A percentile compares a stretch with the other conserved stretches of the same genome.
These are phyloP conservation scores for Polyergus mexicanus DNA, from an alignment of 1,140 invertebrate genomes.

Conservation along the genomic window DNA sequence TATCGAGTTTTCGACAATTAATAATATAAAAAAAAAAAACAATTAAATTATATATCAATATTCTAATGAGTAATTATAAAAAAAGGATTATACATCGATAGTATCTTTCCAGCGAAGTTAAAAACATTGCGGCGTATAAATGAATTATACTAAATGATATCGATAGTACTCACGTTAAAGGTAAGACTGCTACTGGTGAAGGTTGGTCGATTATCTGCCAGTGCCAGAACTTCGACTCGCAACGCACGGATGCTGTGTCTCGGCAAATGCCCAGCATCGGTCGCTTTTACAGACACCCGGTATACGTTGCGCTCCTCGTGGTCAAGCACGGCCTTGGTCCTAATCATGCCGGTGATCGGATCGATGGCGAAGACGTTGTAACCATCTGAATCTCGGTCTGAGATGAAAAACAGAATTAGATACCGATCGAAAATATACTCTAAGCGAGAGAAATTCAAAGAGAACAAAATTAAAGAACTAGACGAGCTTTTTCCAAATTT, in stretches of 20 bases:
- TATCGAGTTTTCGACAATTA: background rate
- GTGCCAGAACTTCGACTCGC: constrained; percentile 95
- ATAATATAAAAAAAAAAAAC: background rate
- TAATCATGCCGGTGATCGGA: constrained; percentile 94
- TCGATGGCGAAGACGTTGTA: constrained; percentile 95
- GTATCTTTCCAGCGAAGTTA: background rate
- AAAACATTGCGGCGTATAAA: constrained; percentile 34
- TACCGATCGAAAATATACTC: background rate
- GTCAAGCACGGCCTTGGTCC: constrained; percentile 94
- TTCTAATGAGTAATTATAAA: constrained; percentile 35
- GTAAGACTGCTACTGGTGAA: constrained; percentile 96
- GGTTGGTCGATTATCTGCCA: constrained; percentile 96
- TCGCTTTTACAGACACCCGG: constrained; percentile 93
- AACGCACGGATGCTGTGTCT: constrained; percentile 93
- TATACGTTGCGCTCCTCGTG: constrained; percentile 96
- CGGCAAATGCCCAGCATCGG: constrained; percentile 94
- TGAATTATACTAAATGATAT: constrained; percentile 28
- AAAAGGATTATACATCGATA: background rate
- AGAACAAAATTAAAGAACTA: constrained; percentile 2
- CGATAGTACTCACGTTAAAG: constrained; percentile 90
- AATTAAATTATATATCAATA: background rate
- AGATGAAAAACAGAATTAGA: constrained; percentile 46
- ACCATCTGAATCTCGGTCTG: constrained; percentile 93
- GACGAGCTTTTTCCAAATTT: background rate
- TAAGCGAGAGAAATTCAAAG: background rate